These are phyloP conservation scores for Magallana angulata DNA, from an alignment of 1,140 invertebrate species.

Conservation along the genomic window DNA sequence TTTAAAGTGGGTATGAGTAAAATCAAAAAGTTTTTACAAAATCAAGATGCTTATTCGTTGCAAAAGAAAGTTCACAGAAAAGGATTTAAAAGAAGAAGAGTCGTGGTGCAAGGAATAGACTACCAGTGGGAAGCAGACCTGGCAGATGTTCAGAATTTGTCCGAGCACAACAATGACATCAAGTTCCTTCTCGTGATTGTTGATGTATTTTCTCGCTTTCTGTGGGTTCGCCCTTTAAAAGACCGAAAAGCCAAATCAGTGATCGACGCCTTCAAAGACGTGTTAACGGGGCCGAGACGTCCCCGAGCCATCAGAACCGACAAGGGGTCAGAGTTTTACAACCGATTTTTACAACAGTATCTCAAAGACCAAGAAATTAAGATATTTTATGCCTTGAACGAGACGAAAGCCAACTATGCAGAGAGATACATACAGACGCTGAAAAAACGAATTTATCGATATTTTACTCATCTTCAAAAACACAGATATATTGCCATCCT, in stretches of 20 bases:
- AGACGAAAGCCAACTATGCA: conserved; percentile 55
- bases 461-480: conserved; percentile 17
- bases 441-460: conserved; percentile 51
- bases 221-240: conserved; percentile 51
- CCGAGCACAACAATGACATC: too few relatives aligned
- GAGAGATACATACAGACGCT: conserved; percentile 47
- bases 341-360: conserved; percentile 32
- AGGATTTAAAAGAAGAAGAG: too few relatives aligned
- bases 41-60: too few relatives aligned
- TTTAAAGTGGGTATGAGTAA: too few relatives aligned
- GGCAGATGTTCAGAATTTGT: too few relatives aligned
- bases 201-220: too few relatives aligned
- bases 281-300: conserved; percentile 18
- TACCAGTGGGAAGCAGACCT: too few relatives aligned
- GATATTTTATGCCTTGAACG: conserved; percentile 49
- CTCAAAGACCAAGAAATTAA: conserved; percentile 46
- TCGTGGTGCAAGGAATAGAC: too few relatives aligned
- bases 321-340: conserved; percentile 40
- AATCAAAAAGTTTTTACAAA: too few relatives aligned
- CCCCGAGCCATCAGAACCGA: conserved; percentile 41
- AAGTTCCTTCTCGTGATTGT: too few relatives aligned
- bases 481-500: conserved; percentile 41
- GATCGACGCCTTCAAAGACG: conserved; percentile 52
- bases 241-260: conserved; percentile 49
- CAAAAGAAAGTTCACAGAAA: too few relatives aligned